Evolutionary conservation across 2,113 vertebrate species (phyloP).

Genomic region (Lanius ludovicianus): DNA sequence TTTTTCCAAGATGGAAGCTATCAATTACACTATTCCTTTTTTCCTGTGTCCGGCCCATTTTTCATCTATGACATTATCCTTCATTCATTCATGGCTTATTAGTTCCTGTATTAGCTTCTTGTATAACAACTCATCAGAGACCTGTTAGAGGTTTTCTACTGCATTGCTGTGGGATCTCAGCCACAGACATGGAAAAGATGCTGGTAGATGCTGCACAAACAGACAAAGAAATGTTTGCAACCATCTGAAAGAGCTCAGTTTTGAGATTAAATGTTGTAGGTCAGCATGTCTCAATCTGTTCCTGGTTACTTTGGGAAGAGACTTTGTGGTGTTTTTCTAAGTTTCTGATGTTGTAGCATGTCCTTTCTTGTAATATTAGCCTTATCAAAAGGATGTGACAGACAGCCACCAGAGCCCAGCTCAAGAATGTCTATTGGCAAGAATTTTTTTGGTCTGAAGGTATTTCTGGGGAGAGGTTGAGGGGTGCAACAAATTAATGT

Average conservation of each 20-base stretch:
- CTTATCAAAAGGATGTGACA: neutral
- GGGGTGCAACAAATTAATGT: neutral
- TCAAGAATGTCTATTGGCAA: neutral
- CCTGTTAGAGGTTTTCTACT: neutral
- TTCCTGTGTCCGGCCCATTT: neutral
- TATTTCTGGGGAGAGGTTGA: neutral
- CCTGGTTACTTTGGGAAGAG: neutral
- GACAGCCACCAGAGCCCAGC: neutral
- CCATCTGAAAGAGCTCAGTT: neutral
- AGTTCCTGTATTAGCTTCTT: neutral
- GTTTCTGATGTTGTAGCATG: neutral
- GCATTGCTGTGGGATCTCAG: neutral
- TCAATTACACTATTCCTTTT: neutral
- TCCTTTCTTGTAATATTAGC: neutral
- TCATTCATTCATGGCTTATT: neutral
- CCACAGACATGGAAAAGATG: neutral
- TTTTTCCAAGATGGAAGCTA: neutral
- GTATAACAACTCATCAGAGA: neutral
- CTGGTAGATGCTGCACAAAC: neutral
- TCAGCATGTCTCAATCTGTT: neutral
- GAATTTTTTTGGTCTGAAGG: neutral
- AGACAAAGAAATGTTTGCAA: neutral
- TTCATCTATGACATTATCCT: neutral
- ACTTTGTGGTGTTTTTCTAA: neutral
- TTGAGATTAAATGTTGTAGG: neutral